Evolutionary conservation across 2,797 vertebrate genomes (phyloP).

Genomic region (Holocentrus rufus): DNA sequence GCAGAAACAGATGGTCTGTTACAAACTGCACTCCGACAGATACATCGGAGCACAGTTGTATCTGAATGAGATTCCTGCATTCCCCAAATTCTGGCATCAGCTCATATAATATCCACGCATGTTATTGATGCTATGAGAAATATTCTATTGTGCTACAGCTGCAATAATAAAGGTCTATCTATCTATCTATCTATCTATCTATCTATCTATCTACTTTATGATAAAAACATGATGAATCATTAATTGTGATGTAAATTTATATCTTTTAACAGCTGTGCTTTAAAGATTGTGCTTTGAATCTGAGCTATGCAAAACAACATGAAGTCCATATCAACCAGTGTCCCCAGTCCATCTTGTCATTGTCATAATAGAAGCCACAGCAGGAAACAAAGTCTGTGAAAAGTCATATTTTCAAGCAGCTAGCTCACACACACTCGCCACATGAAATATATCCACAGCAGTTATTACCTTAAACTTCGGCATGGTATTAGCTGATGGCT

Average conservation of each 20-base stretch:
- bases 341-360: neutral
- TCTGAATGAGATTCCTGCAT: constrained; percentile 3
- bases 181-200: too few species aligned
- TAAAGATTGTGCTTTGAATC: neutral
- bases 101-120: neutral
- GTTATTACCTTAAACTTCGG: constrained; percentile 72
- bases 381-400: constrained; percentile 36
- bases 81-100: neutral
- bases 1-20: constrained; percentile 65
- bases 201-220: neutral
- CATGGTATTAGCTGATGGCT: constrained; percentile 57
- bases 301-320: neutral
- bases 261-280: neutral
- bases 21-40: constrained; percentile 40
- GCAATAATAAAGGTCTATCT: too few species aligned
- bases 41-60: constrained; percentile 11
- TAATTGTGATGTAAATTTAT: neutral
- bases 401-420: constrained; percentile 18
- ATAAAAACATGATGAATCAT: neutral
- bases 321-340: neutral
- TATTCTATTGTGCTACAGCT: too few species aligned
- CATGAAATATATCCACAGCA: neutral
- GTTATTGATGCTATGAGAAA: neutral
- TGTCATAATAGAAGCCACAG: constrained; percentile 5
- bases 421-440: constrained; percentile 9